phyloP scores from a whole-genome alignment of 2,113 vertebrate species.

The Pituophis catenifer region DNA sequence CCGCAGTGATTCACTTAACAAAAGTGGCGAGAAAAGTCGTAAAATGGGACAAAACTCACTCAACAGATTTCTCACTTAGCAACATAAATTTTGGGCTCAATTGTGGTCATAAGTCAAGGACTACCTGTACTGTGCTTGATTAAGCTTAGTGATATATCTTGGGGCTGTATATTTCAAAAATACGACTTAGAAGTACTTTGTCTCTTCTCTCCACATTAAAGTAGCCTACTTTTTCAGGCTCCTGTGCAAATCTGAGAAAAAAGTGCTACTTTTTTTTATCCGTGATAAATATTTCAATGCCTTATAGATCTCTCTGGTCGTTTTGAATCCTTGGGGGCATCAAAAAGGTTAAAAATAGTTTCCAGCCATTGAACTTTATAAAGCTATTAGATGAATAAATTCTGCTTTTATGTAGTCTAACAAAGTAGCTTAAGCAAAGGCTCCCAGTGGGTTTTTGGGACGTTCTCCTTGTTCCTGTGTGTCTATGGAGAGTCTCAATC shows the following conservation, averaged over 20 bases:
- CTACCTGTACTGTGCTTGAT: background rate
- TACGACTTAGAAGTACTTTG: background rate
- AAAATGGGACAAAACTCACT: too few relatives aligned
- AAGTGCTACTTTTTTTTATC: background rate
- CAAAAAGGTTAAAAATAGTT: background rate
- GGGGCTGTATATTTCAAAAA: background rate
- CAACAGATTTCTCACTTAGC: too few relatives aligned
- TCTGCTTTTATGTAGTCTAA: background rate
- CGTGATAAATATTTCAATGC: background rate
- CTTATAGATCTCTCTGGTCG: too few relatives aligned
- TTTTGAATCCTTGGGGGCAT: background rate
- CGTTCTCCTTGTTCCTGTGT: background rate
- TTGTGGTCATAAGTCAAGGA: too few relatives aligned
- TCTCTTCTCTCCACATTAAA: background rate
- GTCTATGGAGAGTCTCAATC: background rate
- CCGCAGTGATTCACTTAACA: too few relatives aligned
- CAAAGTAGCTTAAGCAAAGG: fast-evolving
- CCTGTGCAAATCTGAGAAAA: background rate
- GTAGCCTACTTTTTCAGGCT: background rate
- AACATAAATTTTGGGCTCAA: too few relatives aligned
- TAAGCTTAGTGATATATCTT: background rate
- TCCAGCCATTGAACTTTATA: background rate
- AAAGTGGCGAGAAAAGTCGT: too few relatives aligned
- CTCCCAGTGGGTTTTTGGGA: background rate
- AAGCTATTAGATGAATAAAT: background rate